These are phyloP conservation scores for Tragelaphus scriptus DNA, from an alignment of 2,113 vertebrate species.

Conservation along the genomic window DNA sequence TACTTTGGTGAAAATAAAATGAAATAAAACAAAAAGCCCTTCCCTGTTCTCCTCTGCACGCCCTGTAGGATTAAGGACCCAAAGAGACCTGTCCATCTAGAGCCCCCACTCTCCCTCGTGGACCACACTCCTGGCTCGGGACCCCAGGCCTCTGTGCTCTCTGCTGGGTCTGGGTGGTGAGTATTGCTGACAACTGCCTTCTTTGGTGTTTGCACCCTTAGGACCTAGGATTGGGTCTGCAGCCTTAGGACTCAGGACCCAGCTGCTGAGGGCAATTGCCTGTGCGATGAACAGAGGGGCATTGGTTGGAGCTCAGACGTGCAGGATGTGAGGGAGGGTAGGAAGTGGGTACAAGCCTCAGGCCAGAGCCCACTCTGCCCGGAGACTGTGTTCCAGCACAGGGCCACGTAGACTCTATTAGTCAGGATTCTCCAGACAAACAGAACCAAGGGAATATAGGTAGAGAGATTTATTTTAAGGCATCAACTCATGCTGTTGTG, in stretches of 20 bases:
- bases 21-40: not conserved
- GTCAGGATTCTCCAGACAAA: not conserved
- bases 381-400: not conserved
- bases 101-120: accelerated
- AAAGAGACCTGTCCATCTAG: accelerated
- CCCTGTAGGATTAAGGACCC: not conserved
- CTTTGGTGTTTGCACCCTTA: not conserved
- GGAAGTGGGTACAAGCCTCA: not conserved
- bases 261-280: not conserved
- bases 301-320: not conserved
- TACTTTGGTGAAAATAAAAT: not conserved
- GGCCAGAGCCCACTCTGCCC: not conserved
- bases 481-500: too few relatives aligned
- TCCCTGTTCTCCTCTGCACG: not conserved
- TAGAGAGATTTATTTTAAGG: not conserved
- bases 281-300: accelerated
- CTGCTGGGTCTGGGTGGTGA: not conserved
- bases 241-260: not conserved
- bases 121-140: too few relatives aligned
- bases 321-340: accelerated
- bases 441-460: not conserved
- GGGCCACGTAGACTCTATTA: not conserved
- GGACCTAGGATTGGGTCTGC: not conserved
- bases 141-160: not conserved
- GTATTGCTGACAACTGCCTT: not conserved